A percentile compares a stretch with the other conserved stretches of the same genome.
Evolutionary conservation across 1,140 invertebrate genomes (phyloP).

Genomic region (Macrostomum lignano): DNA sequence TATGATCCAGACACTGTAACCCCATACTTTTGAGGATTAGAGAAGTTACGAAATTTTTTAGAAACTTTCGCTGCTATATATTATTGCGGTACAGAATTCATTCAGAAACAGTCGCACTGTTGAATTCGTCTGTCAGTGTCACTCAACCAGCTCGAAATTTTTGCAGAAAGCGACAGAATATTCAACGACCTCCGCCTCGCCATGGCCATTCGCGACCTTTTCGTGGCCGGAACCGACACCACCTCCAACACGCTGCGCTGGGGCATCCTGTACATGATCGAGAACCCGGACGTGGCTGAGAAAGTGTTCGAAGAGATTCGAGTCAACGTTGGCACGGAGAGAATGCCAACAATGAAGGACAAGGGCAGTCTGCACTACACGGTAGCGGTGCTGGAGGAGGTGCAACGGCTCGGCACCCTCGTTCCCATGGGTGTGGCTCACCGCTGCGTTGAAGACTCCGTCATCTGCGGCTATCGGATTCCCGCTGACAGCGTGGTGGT

Average conservation of each 20-base stretch:
- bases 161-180: background rate
- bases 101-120: background rate
- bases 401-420: slow-evolving; percentile 44
- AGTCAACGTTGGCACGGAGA: background rate
- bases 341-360: slow-evolving; percentile 6
- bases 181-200: background rate
- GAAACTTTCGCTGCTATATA: background rate
- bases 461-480: slow-evolving; percentile 15
- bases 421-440: slow-evolving; percentile 32
- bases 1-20: no score
- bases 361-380: slow-evolving; percentile 21
- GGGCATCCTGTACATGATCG: slow-evolving; percentile 11
- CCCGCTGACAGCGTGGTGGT: slow-evolving; percentile 19
- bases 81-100: background rate
- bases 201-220: slow-evolving; percentile 9
- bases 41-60: background rate
- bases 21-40: no score
- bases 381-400: slow-evolving; percentile 41
- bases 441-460: slow-evolving; percentile 8
- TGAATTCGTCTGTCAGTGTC: background rate
- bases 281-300: slow-evolving; percentile 10
- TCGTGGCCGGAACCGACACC: slow-evolving; percentile 15
- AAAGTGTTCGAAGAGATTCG: slow-evolving; percentile 7
- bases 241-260: slow-evolving; percentile 11
- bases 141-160: background rate